Conservation (phyloP, 2,113 vertebrate genomes). For the Sus scrofa region T2T-Sscrofa CM000812.6:120783501-120784000, state of each 20-base stretch:
- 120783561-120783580: background rate
- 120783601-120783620: background rate
- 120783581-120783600: background rate
- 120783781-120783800: background rate
- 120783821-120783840: background rate
- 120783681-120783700: background rate
- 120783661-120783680: background rate
- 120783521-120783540: background rate
- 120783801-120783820: background rate
- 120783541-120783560: background rate
- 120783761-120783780: background rate
- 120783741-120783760: background rate
- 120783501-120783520: background rate
- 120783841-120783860: background rate
- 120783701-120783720: background rate
- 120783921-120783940: background rate
- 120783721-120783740: background rate
- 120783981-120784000: background rate
- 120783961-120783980: background rate
- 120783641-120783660: background rate
- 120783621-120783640: background rate
- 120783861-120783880: background rate
- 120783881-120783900: background rate
- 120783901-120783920: background rate
- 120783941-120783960: background rate